Base-by-base conservation (phyloP, 2,888 invertebrate species). In the Beris morrisii region DNA sequence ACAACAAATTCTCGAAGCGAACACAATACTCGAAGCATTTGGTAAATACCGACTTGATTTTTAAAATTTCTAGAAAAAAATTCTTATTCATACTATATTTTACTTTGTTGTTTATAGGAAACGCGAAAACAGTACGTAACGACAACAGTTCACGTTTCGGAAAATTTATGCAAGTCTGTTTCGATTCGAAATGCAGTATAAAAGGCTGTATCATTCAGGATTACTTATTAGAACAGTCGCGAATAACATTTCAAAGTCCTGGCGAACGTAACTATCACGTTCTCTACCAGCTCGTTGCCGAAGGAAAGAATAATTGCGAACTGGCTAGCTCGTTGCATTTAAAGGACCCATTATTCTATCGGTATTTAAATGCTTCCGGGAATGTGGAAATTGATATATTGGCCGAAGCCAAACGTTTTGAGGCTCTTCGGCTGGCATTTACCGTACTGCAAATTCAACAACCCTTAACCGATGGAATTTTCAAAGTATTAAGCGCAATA, bases 91-190 rank as follows among this genome's bases (percentile, higher is more conserved):
- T 15, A 3, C 15, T 11, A 52, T 52, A 11, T 22, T 22, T 54
- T 9, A 31, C 12, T 45, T 30, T 68, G 65, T 67, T 70, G 74
- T 69, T 75, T 78, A 43, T 77, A 94, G 94, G 94, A 65, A 95
- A 95, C 81, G 95, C 95, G 1, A 95, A 93, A 82, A 95, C 95
- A 0, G 91, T 95, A 11, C 86, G 95, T 55, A 95, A 95, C 77
- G 95, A 95, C 81, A 95, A 95, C 80, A 94, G 94, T 12, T 93
- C 93, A 46, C 86, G 95, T 9, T 95, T 95, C 80, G 95, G 95
- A n/a, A 95, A 95, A 82, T 95, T 95, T 78, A 95, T 95, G 85
- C 95, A 95, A 82, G 93, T 95, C 6, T 92, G 95, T 76, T 89
- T 95, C 77, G 95, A 95, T 82, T 86, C 86, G 69, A 88, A 91